Conservation (phyloP, 2,888 invertebrate genomes). For the Andrena trimmerana region DNA sequence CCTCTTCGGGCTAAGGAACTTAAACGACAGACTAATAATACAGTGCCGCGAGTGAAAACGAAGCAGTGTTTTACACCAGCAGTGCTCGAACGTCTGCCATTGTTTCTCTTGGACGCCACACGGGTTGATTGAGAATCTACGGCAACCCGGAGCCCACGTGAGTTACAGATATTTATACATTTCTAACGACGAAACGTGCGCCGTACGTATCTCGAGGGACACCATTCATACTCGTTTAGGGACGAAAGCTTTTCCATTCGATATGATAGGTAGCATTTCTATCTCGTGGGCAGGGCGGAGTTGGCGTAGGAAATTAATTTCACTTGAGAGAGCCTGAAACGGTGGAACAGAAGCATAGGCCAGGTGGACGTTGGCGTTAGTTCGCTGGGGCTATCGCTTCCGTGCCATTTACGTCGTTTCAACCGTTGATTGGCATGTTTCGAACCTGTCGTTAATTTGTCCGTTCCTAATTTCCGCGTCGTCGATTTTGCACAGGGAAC, state of each 20-base stretch:
- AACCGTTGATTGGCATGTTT: slow-evolving; percentile 13
- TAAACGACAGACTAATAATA: not conserved
- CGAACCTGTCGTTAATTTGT: slow-evolving; percentile 41
- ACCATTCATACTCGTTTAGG: not conserved
- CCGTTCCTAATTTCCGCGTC: slow-evolving; percentile 45
- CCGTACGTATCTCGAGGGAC: not conserved
- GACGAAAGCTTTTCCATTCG: not conserved
- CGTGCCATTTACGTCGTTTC: slow-evolving; percentile 25
- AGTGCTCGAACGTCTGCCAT: not conserved
- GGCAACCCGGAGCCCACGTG: not conserved
- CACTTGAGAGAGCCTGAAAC: not conserved
- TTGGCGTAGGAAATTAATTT: not conserved
- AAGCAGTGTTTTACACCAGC: not conserved
- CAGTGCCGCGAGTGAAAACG: not conserved
- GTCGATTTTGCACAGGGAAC: slow-evolving; percentile 18
- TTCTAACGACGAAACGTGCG: not conserved
- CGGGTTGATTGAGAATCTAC: slow-evolving; percentile 16
- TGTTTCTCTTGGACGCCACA: not conserved
- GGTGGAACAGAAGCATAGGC: not conserved
- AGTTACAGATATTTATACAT: slow-evolving; percentile 18
- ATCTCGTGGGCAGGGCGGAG: not conserved
- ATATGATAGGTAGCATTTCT: not conserved
- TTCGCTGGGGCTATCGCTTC: slow-evolving; percentile 27
- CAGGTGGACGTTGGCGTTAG: not conserved
- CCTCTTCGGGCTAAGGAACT: not conserved